These are phyloP conservation scores for Apotomis betuletana DNA, from an alignment of 2,888 invertebrate genomes.

Conservation along the genomic window DNA sequence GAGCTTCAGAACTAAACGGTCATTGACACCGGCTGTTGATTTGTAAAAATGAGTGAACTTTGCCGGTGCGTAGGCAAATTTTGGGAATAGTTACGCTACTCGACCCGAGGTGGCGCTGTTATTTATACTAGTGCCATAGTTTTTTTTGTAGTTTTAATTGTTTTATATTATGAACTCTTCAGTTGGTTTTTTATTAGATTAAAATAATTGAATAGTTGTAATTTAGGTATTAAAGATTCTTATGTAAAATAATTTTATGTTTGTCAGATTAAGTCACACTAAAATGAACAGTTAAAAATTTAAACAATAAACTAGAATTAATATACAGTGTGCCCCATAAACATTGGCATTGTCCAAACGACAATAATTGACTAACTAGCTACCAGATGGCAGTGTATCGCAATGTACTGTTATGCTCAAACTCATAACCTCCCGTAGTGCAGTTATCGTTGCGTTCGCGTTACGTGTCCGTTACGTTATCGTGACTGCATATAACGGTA, in stretches of 20 bases:
- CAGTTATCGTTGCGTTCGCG: constrained; percentile 27
- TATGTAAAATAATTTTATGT: too few relatives aligned
- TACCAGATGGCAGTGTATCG: neutral
- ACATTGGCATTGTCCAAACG: too few relatives aligned
- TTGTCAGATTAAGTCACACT: too few relatives aligned
- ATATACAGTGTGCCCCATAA: too few relatives aligned
- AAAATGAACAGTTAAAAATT: too few relatives aligned
- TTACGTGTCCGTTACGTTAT: constrained; percentile 28
- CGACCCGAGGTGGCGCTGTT: constrained; percentile 54
- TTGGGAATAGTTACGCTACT: constrained; percentile 51
- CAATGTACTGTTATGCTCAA: constrained; percentile 8
- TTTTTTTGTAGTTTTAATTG: neutral
- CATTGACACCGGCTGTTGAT: constrained; percentile 33
- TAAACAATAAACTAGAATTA: too few relatives aligned
- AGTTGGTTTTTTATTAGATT: too few relatives aligned
- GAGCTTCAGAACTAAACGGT: constrained; percentile 46
- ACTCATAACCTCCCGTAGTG: constrained; percentile 16
- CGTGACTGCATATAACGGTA: constrained; percentile 19
- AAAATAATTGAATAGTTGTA: too few relatives aligned
- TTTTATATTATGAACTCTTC: too few relatives aligned
- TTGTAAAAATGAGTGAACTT: constrained; percentile 33
- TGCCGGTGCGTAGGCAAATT: constrained; percentile 36
- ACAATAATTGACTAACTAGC: neutral
- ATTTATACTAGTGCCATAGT: neutral
- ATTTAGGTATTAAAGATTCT: too few relatives aligned